A percentile compares a stretch with the other conserved stretches of the same genome.
Conservation (phyloP, 2,888 invertebrate species). For the Tiphia femorata region DNA sequence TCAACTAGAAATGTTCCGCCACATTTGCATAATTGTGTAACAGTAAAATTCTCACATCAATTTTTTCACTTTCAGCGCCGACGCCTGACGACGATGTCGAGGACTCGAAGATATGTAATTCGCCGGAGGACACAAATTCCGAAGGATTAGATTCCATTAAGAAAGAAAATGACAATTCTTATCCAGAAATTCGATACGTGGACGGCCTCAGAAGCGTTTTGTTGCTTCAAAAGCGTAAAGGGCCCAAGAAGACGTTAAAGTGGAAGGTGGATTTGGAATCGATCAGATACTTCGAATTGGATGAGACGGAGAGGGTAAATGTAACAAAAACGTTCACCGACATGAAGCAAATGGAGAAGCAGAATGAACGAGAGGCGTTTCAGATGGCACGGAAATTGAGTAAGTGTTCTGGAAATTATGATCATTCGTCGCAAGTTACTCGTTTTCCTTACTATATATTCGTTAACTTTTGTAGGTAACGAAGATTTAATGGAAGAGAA, state of each 20-base stretch:
- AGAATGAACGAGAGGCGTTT: conserved; percentile 87
- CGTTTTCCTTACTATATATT: neutral
- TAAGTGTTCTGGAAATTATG: conserved; percentile 56
- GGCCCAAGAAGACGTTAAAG: conserved; percentile 83
- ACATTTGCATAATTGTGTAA: neutral
- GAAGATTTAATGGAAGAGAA: conserved; percentile 88
- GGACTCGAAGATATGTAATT: conserved; percentile 50
- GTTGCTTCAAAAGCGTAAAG: conserved; percentile 80
- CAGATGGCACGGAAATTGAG: conserved; percentile 82
- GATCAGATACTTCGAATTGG: conserved; percentile 91
- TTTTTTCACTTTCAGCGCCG: conserved; percentile 57
- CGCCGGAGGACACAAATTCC: conserved; percentile 52
- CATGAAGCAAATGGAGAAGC: conserved; percentile 91
- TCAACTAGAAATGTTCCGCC: neutral
- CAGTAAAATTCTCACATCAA: too few species aligned
- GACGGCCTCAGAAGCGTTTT: conserved; percentile 82
- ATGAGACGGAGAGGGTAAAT: conserved; percentile 96
- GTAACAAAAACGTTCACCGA: conserved; percentile 92
- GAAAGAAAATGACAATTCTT: conserved; percentile 33
- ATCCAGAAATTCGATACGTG: conserved; percentile 58
- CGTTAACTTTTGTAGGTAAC: conserved; percentile 45
- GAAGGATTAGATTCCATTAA: conserved; percentile 42
- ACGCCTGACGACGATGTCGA: conserved; percentile 60
- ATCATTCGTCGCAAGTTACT: neutral
- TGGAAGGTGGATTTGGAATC: conserved; percentile 90